A percentile compares a stretch with the other conserved stretches of the same genome.
These are phyloP conservation scores for Parnassius mnemosyne DNA, from an alignment of 2,888 invertebrate genomes.

Conservation along the genomic window DNA sequence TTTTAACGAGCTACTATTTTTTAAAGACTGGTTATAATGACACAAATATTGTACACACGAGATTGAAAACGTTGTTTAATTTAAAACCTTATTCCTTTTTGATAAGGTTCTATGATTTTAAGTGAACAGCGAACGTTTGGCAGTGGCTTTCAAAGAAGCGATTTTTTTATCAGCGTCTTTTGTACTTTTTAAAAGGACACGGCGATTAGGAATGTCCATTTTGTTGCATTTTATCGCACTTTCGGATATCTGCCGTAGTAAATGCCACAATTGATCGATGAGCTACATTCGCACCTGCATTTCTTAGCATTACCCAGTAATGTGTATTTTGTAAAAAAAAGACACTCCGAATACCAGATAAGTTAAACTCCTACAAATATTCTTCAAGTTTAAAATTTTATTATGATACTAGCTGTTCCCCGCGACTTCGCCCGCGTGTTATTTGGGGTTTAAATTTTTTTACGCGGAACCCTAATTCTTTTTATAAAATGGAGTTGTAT, in stretches of 20 bases:
- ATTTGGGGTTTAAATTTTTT: no score
- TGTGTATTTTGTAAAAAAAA: conserved; percentile 14
- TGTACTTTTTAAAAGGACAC: conserved; percentile 69
- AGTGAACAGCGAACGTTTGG: background rate
- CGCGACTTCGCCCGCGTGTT: no score
- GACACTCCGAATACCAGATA: no score
- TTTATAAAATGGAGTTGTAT: no score
- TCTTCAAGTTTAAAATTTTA: no score
- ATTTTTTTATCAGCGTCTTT: conserved; percentile 55
- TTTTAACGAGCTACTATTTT: conserved; percentile 44
- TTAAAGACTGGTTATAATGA: conserved; percentile 33
- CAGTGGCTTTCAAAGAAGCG: conserved; percentile 38
- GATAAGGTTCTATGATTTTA: background rate
- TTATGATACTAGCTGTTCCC: no score
- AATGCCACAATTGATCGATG: conserved; percentile 74
- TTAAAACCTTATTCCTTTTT: conserved; percentile 21
- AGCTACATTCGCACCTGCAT: conserved; percentile 57
- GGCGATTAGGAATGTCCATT: conserved; percentile 75
- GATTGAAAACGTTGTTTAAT: conserved; percentile 11
- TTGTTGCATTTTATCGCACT: conserved; percentile 59
- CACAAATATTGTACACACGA: conserved; percentile 21
- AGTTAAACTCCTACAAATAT: no score
- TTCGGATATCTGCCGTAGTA: conserved; percentile 49
- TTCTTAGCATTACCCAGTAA: conserved; percentile 33
- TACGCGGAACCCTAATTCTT: no score